phyloP scores from a whole-genome alignment of 2,888 invertebrate genomes.

The Heterodera filipjevi region DNA sequence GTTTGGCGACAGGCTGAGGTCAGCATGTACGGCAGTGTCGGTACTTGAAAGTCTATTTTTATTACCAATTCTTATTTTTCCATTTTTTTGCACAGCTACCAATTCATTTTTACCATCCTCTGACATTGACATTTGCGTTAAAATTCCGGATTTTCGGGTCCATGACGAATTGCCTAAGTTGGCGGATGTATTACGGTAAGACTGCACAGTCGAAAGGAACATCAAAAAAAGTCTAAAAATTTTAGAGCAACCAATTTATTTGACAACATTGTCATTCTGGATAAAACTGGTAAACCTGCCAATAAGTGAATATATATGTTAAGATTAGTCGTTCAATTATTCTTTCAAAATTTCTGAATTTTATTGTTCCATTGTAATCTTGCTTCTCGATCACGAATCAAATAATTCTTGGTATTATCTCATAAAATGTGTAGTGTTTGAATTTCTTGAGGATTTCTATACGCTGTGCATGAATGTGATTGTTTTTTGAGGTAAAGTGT shows the following conservation, averaged over 20 bases:
- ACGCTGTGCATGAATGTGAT: too few species aligned
- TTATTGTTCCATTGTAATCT: too few species aligned
- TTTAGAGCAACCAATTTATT: conserved; percentile 12
- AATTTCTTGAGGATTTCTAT: too few species aligned
- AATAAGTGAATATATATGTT: too few species aligned
- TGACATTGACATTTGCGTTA: conserved; percentile 78
- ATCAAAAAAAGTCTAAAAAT: not conserved
- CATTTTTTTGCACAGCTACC: conserved; percentile 73
- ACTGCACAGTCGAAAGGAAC: not conserved
- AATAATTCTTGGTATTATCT: too few species aligned
- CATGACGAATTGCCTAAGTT: conserved; percentile 19
- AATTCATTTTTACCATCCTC: conserved; percentile 94
- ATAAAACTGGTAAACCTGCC: conserved; percentile 81
- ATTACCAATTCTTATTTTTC: not conserved
- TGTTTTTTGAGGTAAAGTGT: too few species aligned
- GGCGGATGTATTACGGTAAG: conserved; percentile 20
- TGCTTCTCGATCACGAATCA: too few species aligned
- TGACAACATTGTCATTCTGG: conserved; percentile 82
- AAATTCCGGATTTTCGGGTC: conserved; percentile 27
- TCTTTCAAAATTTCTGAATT: too few species aligned
- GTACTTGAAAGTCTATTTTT: conserved; percentile 70
- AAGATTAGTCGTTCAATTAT: too few species aligned
- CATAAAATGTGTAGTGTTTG: too few species aligned
- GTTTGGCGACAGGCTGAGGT: conserved; percentile 69
- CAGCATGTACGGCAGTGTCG: conserved; percentile 95